phyloP scores from a whole-genome alignment of 1,140 invertebrate genomes.

The Trichoplusia ni region DNA sequence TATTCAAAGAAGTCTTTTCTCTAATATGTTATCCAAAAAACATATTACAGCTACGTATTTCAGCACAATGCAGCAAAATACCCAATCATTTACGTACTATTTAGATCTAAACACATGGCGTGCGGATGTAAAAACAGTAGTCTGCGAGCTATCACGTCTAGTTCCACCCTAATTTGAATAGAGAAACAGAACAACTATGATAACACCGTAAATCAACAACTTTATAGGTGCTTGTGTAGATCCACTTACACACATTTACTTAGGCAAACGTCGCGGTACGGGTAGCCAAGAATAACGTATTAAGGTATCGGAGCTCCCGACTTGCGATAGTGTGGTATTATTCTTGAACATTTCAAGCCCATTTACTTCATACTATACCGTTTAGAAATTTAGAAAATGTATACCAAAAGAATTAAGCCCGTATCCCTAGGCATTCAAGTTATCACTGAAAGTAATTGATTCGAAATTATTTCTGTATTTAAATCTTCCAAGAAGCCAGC shows the following conservation, averaged over 20 bases:
- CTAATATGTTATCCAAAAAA: too few species aligned
- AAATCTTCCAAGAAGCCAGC: not conserved
- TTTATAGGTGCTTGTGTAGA: conserved; percentile 22
- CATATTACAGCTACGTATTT: not conserved
- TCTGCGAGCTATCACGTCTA: not conserved
- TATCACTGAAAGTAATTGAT: not conserved
- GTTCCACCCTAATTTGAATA: conserved; percentile 25
- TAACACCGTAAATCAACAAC: conserved; percentile 33
- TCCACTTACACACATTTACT: conserved; percentile 18
- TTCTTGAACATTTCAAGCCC: not conserved
- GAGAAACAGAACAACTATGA: conserved; percentile 31
- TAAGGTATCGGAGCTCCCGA: not conserved
- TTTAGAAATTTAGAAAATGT: too few species aligned
- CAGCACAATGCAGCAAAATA: not conserved
- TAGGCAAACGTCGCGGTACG: not conserved
- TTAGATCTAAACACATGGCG: not conserved
- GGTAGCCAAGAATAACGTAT: not conserved
- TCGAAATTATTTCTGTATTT: not conserved
- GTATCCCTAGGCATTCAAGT: conserved; percentile 6
- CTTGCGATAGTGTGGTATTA: not conserved
- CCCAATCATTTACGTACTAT: not conserved
- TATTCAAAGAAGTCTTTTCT: too few species aligned
- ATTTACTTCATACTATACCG: too few species aligned
- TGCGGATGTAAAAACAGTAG: conserved; percentile 14
- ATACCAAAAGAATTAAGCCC: too few species aligned